phyloP scores from a whole-genome alignment of 2,888 invertebrate genomes.

The Eupithecia pulchellata region DNA sequence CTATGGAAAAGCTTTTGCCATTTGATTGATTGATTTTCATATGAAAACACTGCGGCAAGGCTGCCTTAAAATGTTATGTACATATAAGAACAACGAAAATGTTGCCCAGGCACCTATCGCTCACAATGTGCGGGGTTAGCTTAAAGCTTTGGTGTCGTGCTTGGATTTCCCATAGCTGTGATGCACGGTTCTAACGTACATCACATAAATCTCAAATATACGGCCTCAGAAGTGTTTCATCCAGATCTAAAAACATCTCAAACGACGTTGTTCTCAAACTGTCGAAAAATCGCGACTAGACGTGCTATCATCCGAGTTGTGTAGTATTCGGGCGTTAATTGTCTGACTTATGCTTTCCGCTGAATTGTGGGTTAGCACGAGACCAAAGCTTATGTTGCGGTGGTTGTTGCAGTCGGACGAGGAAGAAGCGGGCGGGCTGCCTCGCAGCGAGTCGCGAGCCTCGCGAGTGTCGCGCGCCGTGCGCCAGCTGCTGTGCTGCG shows the following conservation, averaged over 20 bases:
- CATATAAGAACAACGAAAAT: background rate
- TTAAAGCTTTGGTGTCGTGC: background rate
- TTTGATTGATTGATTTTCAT: background rate
- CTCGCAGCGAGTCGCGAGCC: conserved; percentile 72
- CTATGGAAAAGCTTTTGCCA: background rate
- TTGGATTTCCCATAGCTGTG: background rate
- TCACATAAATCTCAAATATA: no score
- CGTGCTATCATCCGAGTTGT: background rate
- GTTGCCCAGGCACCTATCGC: background rate
- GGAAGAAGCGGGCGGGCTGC: conserved; percentile 79
- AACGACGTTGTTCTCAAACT: background rate
- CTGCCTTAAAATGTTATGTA: background rate
- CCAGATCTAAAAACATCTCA: no score
- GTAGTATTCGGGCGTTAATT: background rate
- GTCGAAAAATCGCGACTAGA: background rate
- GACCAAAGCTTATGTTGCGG: conserved; percentile 22
- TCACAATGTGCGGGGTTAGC: background rate
- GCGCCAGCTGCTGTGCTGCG: conserved; percentile 77
- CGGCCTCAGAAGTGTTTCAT: background rate
- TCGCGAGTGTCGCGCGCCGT: conserved; percentile 72
- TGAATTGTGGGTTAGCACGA: background rate
- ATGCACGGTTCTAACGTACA: background rate
- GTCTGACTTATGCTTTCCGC: background rate
- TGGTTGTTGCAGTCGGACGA: conserved; percentile 74
- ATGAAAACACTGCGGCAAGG: background rate